Evolutionary conservation across 2,113 vertebrate genomes (phyloP).

Genomic region (Thermophis baileyi): DNA sequence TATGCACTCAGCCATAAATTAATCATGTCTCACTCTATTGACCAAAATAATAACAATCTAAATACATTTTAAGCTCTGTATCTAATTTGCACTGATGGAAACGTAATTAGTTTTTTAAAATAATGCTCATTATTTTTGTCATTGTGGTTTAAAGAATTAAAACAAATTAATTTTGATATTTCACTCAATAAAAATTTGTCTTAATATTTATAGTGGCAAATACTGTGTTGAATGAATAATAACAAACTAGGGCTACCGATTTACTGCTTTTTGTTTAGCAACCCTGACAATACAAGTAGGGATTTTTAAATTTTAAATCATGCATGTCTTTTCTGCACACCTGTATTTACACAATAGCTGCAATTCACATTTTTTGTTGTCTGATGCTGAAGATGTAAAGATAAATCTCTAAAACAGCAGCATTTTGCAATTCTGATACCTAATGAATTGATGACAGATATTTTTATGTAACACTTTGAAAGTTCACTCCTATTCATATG

Average conservation of each 20-base stretch:
- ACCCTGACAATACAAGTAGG: not conserved
- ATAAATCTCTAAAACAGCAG: conserved; percentile 16
- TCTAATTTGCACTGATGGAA: not conserved
- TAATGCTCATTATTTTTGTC: not conserved
- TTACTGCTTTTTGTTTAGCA: conserved; percentile 5
- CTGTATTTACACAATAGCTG: conserved; percentile 40
- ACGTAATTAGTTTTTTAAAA: not conserved
- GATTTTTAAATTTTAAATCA: not conserved
- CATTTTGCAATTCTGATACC: not conserved
- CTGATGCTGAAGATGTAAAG: not conserved
- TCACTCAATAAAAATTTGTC: not conserved
- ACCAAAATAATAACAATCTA: not conserved
- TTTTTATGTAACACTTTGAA: not conserved
- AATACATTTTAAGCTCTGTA: not conserved
- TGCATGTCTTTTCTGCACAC: conserved; percentile 9
- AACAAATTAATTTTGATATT: not conserved
- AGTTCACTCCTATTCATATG: conserved; percentile 20
- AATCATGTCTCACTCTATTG: not conserved
- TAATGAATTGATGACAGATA: conserved; percentile 27
- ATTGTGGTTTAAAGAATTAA: not conserved
- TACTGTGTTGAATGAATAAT: conserved; percentile 19
- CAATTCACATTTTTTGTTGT: conserved; percentile 18
- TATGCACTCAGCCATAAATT: not conserved
- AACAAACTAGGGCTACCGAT: not conserved
- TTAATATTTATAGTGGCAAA: not conserved